These are phyloP conservation scores for Creontiades dilutus DNA, from an alignment of 2,888 invertebrate genomes.

Conservation along the genomic window DNA sequence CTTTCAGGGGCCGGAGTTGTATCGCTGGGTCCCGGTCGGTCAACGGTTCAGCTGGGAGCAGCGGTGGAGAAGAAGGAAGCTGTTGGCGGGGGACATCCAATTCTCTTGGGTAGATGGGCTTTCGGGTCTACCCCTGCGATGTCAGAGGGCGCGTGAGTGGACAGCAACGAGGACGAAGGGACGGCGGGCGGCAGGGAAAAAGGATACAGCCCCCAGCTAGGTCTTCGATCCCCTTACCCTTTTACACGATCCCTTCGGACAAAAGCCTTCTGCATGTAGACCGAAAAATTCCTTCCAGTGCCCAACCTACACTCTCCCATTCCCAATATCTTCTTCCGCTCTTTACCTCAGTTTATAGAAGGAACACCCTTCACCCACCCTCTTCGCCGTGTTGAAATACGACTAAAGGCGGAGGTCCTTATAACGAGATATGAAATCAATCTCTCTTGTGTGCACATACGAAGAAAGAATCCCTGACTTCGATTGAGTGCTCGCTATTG, in stretches of 20 bases:
- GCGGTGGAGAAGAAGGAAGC: neutral
- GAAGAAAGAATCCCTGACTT: neutral
- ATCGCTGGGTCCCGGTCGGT: neutral
- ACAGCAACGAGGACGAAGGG: neutral
- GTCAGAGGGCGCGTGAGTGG: neutral
- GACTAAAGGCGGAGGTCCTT: neutral
- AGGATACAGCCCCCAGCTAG: neutral
- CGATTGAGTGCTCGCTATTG: slow-evolving; percentile 23
- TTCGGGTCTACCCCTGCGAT: neutral
- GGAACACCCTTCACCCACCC: neutral
- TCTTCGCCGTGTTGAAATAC: neutral
- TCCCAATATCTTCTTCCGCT: neutral
- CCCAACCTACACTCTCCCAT: neutral
- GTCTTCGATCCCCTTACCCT: slow-evolving; percentile 17
- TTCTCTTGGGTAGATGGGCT: slow-evolving; percentile 24
- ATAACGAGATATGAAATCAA: slow-evolving; percentile 36
- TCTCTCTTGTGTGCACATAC: neutral
- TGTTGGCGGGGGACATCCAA: neutral
- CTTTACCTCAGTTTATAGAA: neutral
- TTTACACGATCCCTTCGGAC: slow-evolving; percentile 10
- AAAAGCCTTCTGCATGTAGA: slow-evolving; percentile 7
- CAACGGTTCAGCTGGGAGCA: neutral
- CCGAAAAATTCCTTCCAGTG: neutral
- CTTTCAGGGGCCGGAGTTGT: neutral
- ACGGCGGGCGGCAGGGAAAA: neutral